phyloP scores from a whole-genome alignment of 2,888 invertebrate species.

The Stenotaenia linearis region DNA sequence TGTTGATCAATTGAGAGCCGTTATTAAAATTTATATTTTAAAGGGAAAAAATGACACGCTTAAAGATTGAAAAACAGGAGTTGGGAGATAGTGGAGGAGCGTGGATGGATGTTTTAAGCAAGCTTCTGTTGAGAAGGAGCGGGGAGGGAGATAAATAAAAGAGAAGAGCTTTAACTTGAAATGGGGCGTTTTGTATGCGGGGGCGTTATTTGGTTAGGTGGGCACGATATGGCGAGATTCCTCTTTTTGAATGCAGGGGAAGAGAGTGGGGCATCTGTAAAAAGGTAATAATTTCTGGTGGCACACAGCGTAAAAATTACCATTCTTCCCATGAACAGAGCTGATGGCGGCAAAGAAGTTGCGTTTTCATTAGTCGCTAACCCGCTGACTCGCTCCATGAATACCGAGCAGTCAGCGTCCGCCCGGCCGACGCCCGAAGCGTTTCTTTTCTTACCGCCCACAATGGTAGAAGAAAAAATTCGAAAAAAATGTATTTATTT shows the following conservation, averaged over 20 bases:
- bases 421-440: conserved; percentile 5
- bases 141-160: not conserved
- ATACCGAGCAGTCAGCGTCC: conserved; percentile 24
- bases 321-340: conserved; percentile 31
- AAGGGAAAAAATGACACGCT: not conserved
- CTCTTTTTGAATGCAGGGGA: conserved; percentile 7
- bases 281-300: conserved; percentile 32
- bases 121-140: not conserved
- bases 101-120: not conserved
- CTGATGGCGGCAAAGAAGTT: conserved; percentile 31
- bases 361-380: conserved; percentile 32
- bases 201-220: conserved; percentile 26
- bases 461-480: not conserved
- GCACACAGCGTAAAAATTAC: conserved; percentile 31
- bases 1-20: not conserved
- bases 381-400: conserved; percentile 29
- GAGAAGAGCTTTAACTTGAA: not conserved
- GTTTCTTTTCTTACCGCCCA: conserved; percentile 10
- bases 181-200: conserved; percentile 8
- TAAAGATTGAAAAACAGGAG: not conserved
- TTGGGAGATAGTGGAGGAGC: not conserved
- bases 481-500: too few species aligned
- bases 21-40: not conserved
- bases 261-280: conserved; percentile 28
- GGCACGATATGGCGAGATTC: conserved; percentile 18